Percentiles rank a stretch among this genome's conserved stretches.
Conservation (phyloP, 2,113 vertebrate genomes). For the Scophthalmus maximus region DNA sequence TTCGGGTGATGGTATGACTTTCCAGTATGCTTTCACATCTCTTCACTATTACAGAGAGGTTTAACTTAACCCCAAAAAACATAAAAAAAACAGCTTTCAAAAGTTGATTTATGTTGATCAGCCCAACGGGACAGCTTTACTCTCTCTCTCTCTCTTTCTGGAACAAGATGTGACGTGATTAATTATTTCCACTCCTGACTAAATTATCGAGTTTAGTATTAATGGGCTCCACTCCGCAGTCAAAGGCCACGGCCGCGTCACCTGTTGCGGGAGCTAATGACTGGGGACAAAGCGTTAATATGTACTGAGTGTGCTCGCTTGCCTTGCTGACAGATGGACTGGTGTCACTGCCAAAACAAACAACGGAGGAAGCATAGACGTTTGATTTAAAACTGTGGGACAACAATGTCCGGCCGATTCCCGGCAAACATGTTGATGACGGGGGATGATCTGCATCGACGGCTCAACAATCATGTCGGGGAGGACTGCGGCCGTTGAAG, state of each 20-base stretch:
- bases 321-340: not conserved
- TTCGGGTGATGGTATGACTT: not conserved
- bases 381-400: not conserved
- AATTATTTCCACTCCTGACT: conserved; percentile 1
- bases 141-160: not conserved
- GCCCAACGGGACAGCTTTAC: not conserved
- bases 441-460: not conserved
- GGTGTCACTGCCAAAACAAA: conserved; percentile 9
- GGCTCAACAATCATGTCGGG: not conserved
- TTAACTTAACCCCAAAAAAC: too few relatives aligned
- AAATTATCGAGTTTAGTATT: conserved; percentile 44
- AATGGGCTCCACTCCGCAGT: conserved; percentile 29
- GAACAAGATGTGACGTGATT: not conserved
- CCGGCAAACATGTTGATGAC: not conserved
- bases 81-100: not conserved
- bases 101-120: not conserved
- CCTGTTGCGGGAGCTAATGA: conserved; percentile 46
- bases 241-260: conserved; percentile 33
- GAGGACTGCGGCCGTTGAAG: not conserved
- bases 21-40: not conserved
- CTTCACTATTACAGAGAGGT: too few relatives aligned
- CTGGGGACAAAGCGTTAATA: conserved; percentile 13
- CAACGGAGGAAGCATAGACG: not conserved
- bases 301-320: not conserved
- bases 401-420: not conserved